Conservation (phyloP, 2,113 vertebrate species). For the Crotalus horridus region DNA sequence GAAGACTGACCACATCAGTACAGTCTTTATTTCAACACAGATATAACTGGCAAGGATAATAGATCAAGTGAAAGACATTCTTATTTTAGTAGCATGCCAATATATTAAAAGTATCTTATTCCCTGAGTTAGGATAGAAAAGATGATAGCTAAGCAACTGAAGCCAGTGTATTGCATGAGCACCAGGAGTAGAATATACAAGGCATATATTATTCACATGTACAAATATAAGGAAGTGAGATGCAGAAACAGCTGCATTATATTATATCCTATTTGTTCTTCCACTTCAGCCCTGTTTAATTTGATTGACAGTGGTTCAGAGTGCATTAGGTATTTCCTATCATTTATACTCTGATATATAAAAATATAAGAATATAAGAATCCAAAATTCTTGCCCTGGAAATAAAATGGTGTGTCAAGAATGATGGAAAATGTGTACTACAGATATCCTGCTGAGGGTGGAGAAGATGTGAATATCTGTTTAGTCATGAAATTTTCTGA, state of each 20-base stretch:
- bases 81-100: neutral
- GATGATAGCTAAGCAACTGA: neutral
- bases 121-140: neutral
- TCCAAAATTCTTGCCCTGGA: neutral
- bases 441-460: neutral
- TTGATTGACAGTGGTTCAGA: neutral
- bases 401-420: neutral
- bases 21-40: slow-evolving; percentile 6
- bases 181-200: neutral
- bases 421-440: neutral
- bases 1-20: neutral
- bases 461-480: neutral
- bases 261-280: neutral
- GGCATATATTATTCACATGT: neutral
- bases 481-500: neutral
- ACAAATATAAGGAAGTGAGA: neutral
- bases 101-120: neutral
- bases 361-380: neutral
- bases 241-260: neutral
- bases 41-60: neutral
- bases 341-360: neutral
- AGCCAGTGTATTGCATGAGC: slow-evolving; percentile 8
- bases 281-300: neutral
- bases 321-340: neutral
- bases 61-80: neutral